A percentile compares a stretch with the other conserved stretches of the same genome.
These are phyloP conservation scores for Hydroisotoma schaefferi DNA, from an alignment of 2,888 invertebrate genomes.

Conservation along the genomic window DNA sequence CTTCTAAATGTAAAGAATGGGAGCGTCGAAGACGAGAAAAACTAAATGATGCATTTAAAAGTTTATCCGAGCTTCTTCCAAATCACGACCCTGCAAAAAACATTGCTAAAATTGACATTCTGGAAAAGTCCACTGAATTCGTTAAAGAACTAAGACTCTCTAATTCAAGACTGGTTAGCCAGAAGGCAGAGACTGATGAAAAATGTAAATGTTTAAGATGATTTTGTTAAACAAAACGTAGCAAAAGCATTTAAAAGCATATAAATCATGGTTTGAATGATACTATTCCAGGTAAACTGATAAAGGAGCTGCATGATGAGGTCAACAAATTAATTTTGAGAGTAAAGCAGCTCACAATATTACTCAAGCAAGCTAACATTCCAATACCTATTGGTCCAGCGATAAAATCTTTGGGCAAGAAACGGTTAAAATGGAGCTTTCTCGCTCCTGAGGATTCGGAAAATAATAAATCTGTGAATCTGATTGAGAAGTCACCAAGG, in stretches of 20 bases:
- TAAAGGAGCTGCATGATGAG: constrained; percentile 47
- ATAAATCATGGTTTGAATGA: background rate
- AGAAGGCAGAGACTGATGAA: constrained; percentile 43
- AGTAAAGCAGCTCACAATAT: constrained; percentile 44
- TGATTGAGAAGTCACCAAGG: no score
- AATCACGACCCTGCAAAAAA: constrained; percentile 46
- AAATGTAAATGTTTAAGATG: constrained; percentile 32
- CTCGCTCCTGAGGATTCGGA: constrained; percentile 28
- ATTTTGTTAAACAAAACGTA: background rate
- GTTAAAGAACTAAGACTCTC: constrained; percentile 46
- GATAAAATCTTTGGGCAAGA: constrained; percentile 38
- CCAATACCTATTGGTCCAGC: constrained; percentile 45
- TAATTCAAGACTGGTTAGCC: constrained; percentile 42
- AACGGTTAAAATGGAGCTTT: constrained; percentile 35
- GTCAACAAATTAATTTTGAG: constrained; percentile 46
- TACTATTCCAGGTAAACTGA: constrained; percentile 34
- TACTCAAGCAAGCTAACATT: constrained; percentile 43
- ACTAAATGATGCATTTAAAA: constrained; percentile 46
- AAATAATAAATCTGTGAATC: constrained; percentile 22
- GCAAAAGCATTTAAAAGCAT: background rate
- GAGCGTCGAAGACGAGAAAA: constrained; percentile 42
- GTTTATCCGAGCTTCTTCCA: constrained; percentile 42
- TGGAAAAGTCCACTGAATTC: constrained; percentile 43
- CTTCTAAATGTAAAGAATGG: constrained; percentile 43
- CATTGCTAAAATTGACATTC: constrained; percentile 43